Evolutionary conservation across 2,797 vertebrate genomes (phyloP), one percentile per base, ranked within the genome.

Genomic region (Halcyon smyrnensis): DNA sequence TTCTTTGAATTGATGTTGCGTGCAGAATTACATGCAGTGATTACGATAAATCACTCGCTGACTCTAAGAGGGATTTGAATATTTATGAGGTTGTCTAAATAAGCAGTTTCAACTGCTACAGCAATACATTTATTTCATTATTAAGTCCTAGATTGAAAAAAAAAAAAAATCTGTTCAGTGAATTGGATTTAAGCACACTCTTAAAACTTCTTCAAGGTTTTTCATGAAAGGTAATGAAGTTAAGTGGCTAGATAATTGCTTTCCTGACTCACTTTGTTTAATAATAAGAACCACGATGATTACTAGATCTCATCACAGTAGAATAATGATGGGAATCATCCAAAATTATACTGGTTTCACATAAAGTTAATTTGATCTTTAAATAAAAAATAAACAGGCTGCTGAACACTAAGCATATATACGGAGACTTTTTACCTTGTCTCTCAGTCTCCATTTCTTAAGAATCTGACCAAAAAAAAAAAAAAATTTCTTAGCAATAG

Each of bases 281-380:
- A 90, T 63, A 93, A 53, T 69, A 95, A 79, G 32, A 68, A 69
- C 54, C 59, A 74, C 32, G 36, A 88, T 78, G 48, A 97, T 90
- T 62, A 90, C 27, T 78, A 90, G 36, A 71, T 62, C 12, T 87
- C 82, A 70, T 62, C 84, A 93, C n/a, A 95, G 83, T 65, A 85
- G 67, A 94, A 76, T 70, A 94, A 86, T 76, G 78, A 94, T 27
- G 15, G 86, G 77, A 97, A 88, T 95, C 85, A 94, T 62, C n/a
- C 34, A 86, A 91, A 95, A 88, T 88, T 81, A 84, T 36, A 78
- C 18, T 67, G 39, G 25, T 88, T 95, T 90, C 82, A 83, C 57
- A 54, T 34, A 32, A 81, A 88, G 48, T 64, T 91, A 62, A 91
- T 90, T 43, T 86, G 45, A 84, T 65, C 73, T 86, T 86, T 87